Evolutionary conservation across 2,113 vertebrate genomes (phyloP), one percentile per base, ranked within the genome.

Genomic region (Suncus etruscus): DNA sequence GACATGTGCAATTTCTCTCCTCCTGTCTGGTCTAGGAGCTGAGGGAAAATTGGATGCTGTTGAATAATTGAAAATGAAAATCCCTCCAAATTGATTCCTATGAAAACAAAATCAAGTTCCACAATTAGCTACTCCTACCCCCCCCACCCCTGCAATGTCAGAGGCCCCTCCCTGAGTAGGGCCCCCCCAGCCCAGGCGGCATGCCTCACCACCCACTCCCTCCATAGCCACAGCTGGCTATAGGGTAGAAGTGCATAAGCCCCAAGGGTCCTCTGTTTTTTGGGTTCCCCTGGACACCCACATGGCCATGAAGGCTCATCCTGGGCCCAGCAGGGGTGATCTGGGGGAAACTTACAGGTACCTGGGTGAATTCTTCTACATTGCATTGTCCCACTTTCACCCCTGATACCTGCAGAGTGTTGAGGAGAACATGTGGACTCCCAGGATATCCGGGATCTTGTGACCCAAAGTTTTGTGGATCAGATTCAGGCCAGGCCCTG

Each of bases 21-120:
- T 95, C 69, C 86, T 78, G 86, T 90, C 94, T 94, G 77, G 92
- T 86, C 1, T 73, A 90, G 95, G 95, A 95, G 45, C 88, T 79
- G 89, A 95, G 90, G 88, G 90, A 95, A 95, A 96, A 97, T 96
- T 95, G 95, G 94, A 95, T 96, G 95, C 81, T 95, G 95, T 77
- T 97, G 95, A 97, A 97, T 96, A 97, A 96, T 96, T 96, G 94
- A 97, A 96, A 97, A 96, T 94, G 94, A 96, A 96, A 97, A 97
- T 97, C 95, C 93, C 80, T 95, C 83, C 22, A 92, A 96, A 95
- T 93, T 96, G 95, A 97, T 96, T 96, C 95, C 86, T 86, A 92
- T 94, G 94, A 97, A 97, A 97, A 94, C 93, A 95, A 94, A 95
- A 95, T 92, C 90, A 94, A 91, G 95, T 94, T 89, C 86, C 93